Percentiles rank a stretch among this genome's conserved stretches.
These are phyloP conservation scores for Meta bourneti DNA, from an alignment of 2,888 invertebrate genomes.

Conservation along the genomic window DNA sequence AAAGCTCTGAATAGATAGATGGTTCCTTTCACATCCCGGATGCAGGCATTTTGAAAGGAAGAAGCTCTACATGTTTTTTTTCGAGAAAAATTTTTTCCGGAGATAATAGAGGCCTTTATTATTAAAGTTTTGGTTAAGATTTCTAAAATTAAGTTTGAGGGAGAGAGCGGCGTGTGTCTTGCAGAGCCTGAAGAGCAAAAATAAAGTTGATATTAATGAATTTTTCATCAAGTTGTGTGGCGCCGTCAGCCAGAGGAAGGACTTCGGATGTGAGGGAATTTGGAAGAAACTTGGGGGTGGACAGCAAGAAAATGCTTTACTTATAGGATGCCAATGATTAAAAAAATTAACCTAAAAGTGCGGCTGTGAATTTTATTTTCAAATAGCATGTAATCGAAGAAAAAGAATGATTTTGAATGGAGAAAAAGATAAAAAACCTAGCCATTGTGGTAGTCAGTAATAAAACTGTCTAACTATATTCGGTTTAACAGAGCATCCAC, in stretches of 20 bases:
- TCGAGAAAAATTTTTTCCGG: neutral
- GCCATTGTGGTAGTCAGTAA: too few species aligned
- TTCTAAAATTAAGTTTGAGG: constrained; percentile 24
- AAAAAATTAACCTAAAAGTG: too few species aligned
- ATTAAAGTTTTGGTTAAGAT: constrained; percentile 40
- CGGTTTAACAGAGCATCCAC: too few species aligned
- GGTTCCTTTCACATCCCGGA: neutral
- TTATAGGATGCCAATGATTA: too few species aligned
- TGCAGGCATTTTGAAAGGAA: constrained; percentile 6
- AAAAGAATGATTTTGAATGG: too few species aligned
- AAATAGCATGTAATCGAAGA: too few species aligned
- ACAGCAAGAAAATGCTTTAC: neutral
- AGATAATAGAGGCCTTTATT: constrained; percentile 22
- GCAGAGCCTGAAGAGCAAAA: neutral
- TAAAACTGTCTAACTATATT: too few species aligned
- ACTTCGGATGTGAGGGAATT: neutral
- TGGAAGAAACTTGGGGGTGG: neutral
- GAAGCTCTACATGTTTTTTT: neutral
- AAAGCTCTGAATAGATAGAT: constrained; percentile 35
- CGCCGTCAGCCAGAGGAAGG: neutral
- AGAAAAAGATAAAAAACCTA: too few species aligned
- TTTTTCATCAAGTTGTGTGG: neutral
- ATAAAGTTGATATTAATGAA: constrained; percentile 17
- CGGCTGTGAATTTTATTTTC: too few species aligned
- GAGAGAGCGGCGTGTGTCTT: neutral